Evolutionary conservation across 2,113 vertebrate species (phyloP).

Genomic region (Dicerorhinus sumatrensis): DNA sequence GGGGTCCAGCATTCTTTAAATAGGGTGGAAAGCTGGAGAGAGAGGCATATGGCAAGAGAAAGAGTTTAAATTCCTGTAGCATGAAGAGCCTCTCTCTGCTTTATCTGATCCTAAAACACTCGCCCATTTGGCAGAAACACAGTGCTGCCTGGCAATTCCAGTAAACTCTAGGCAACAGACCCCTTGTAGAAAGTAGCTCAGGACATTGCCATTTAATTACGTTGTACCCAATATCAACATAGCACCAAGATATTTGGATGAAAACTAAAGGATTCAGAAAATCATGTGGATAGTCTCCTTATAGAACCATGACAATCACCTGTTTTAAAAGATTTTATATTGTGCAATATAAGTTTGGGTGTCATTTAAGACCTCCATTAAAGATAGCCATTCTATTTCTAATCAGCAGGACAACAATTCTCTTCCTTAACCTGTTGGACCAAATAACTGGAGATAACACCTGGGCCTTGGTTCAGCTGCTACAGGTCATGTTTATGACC

Average conservation of each 20-base stretch:
- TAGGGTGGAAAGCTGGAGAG: neutral
- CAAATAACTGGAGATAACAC: neutral
- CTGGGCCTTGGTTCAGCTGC: neutral
- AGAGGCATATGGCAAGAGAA: no score
- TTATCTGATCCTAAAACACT: neutral
- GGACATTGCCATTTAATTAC: neutral
- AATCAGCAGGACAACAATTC: neutral
- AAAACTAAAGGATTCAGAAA: neutral
- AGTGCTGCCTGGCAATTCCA: neutral
- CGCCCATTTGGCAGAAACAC: neutral
- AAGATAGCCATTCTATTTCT: neutral
- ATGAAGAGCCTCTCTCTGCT: neutral
- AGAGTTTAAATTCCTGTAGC: neutral
- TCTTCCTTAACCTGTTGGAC: neutral
- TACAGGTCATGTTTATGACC: neutral
- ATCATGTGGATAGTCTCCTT: neutral
- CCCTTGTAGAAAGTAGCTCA: neutral
- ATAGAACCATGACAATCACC: neutral
- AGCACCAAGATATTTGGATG: neutral
- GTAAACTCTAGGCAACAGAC: neutral
- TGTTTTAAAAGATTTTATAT: conserved; percentile 22
- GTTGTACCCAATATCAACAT: neutral
- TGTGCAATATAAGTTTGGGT: neutral
- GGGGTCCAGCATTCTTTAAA: neutral
- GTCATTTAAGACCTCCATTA: neutral